Evolutionary conservation across 2,797 vertebrate species (phyloP).

Genomic region (Lithobates pipiens): DNA sequence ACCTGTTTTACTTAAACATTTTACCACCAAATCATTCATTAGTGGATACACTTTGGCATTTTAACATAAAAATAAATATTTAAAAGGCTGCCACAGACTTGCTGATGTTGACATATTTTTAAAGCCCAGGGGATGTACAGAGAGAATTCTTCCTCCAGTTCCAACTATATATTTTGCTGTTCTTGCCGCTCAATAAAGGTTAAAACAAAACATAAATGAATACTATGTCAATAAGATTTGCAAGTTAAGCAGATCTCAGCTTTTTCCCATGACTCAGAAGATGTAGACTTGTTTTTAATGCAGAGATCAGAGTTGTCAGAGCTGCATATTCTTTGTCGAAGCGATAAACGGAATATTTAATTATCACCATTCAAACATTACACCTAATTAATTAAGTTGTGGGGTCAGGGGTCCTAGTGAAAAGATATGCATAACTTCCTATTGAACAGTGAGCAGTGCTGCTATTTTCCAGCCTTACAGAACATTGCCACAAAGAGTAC

Average conservation of each 20-base stretch:
- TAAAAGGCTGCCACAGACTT: conserved; percentile 11
- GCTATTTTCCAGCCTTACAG: conserved; percentile 64
- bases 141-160: conserved; percentile 9
- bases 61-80: conserved; percentile 14
- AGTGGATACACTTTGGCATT: conserved; percentile 1
- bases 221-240: not conserved
- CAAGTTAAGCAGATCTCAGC: conserved; percentile 30
- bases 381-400: conserved; percentile 53
- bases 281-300: conserved; percentile 25
- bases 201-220: conserved; percentile 43
- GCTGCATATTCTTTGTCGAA: conserved; percentile 18
- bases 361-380: conserved; percentile 48
- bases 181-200: conserved; percentile 17
- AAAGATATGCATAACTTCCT: conserved; percentile 47
- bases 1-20: not conserved
- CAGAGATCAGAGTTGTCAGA: not conserved
- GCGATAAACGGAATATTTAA: conserved; percentile 40
- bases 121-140: conserved; percentile 27
- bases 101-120: conserved; percentile 19
- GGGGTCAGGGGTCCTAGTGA: conserved; percentile 38
- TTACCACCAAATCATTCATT: not conserved
- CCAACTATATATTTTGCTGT: conserved; percentile 6
- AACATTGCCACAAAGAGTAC: conserved; percentile 64
- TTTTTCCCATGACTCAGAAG: conserved; percentile 44
- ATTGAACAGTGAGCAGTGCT: conserved; percentile 47